Evolutionary conservation across 2,797 vertebrate genomes (phyloP).

Genomic region (Lithobates sylvaticus): DNA sequence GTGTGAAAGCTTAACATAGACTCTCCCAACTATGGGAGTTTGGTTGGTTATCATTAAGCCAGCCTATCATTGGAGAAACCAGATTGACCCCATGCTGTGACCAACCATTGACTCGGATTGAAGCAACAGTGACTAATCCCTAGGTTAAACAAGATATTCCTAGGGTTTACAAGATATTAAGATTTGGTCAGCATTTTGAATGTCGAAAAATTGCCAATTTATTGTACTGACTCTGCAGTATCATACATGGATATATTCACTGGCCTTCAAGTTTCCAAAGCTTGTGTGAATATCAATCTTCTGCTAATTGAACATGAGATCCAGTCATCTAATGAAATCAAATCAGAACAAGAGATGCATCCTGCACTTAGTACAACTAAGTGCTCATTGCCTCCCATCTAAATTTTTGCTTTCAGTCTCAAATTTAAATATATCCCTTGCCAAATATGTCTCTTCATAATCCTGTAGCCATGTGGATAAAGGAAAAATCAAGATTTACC

Average conservation of each 20-base stretch:
- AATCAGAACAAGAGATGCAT: slow-evolving; percentile 19
- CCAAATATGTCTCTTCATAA: slow-evolving; percentile 18
- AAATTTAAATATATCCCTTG: slow-evolving; percentile 25
- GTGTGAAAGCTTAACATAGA: slow-evolving; percentile 78
- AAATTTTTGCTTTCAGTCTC: slow-evolving; percentile 30
- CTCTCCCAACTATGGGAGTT: slow-evolving; percentile 28
- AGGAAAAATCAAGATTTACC: slow-evolving; percentile 30
- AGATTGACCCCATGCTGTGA: slow-evolving; percentile 60
- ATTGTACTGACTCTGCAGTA: slow-evolving; percentile 38
- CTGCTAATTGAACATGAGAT: slow-evolving; percentile 38
- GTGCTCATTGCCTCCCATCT: slow-evolving; percentile 13
- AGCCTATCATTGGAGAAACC: slow-evolving; percentile 39
- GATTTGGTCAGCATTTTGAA: slow-evolving; percentile 54
- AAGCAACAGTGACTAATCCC: slow-evolving; percentile 51
- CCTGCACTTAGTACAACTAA: slow-evolving; percentile 9
- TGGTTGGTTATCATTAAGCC: slow-evolving; percentile 34
- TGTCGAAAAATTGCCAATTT: slow-evolving; percentile 41
- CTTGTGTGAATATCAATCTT: slow-evolving; percentile 35
- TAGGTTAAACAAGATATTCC: slow-evolving; percentile 4
- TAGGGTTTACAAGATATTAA: slow-evolving; percentile 31
- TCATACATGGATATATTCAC: slow-evolving; percentile 34
- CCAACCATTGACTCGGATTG: slow-evolving; percentile 47
- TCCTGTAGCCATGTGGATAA: slow-evolving; percentile 26
- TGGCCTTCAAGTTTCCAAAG: slow-evolving; percentile 14
- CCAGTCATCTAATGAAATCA: slow-evolving; percentile 18